phyloP scores from a whole-genome alignment of 2,113 vertebrate species.

The Ochotona princeps region DNA sequence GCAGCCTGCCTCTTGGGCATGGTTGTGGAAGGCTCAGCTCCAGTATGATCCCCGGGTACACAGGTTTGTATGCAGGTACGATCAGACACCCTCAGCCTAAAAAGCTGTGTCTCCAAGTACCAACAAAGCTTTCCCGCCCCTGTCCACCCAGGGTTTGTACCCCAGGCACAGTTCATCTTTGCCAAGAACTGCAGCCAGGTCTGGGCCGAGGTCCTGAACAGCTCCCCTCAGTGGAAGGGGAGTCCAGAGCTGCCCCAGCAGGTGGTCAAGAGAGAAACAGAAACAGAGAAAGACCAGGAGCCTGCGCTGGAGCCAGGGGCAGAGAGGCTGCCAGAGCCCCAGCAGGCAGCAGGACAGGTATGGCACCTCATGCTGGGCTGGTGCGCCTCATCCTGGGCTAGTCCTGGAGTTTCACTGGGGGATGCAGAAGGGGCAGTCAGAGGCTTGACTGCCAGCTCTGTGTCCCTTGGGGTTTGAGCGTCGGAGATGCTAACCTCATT shows the following conservation, averaged over 20 bases:
- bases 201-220: slow-evolving; percentile 82
- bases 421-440: not conserved
- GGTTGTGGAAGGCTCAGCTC: slow-evolving; percentile 72
- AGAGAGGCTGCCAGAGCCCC: not conserved
- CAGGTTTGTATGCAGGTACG: slow-evolving; percentile 79
- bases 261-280: slow-evolving; percentile 25
- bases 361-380: not conserved
- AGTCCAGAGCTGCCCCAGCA: not conserved
- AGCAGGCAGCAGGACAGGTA: slow-evolving; percentile 62
- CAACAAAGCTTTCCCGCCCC: not conserved
- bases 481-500: not conserved
- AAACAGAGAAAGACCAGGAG: not conserved
- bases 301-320: not conserved
- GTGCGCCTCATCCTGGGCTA: not conserved
- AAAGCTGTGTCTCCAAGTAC: not conserved
- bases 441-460: not conserved
- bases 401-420: not conserved
- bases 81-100: not conserved
- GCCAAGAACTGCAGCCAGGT: slow-evolving; percentile 84
- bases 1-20: not conserved
- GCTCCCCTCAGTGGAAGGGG: slow-evolving; percentile 65
- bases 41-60: slow-evolving; percentile 88
- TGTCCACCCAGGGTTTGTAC: slow-evolving; percentile 83
- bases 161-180: slow-evolving; percentile 86
- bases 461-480: not conserved